phyloP scores from a whole-genome alignment of 2,113 vertebrate genomes.

The Vulpes ferrilata region DNA sequence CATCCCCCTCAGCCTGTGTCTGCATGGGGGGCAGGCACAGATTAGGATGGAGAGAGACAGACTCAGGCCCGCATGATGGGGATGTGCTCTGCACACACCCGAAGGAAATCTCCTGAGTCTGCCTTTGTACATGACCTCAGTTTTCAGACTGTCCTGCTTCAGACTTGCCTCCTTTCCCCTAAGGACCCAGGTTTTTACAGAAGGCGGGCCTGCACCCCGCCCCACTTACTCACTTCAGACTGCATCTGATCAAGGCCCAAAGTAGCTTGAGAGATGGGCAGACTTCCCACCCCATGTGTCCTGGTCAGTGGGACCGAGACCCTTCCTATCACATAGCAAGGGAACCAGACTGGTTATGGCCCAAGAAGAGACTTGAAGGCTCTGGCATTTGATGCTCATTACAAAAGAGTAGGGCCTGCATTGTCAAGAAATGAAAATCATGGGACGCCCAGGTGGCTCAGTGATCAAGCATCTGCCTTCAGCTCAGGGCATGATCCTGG shows the following conservation, averaged over 20 bases:
- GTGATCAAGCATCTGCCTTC: too few species aligned
- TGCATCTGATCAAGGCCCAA: neutral
- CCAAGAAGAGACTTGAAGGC: neutral
- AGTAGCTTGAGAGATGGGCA: neutral
- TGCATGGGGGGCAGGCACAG: neutral
- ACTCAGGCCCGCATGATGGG: rapidly evolving
- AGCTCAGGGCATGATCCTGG: too few species aligned
- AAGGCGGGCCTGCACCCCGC: neutral
- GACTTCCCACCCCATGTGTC: neutral
- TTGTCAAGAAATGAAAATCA: neutral
- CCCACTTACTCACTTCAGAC: neutral
- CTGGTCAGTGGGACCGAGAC: neutral
- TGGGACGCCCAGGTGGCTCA: neutral
- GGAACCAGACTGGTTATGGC: neutral
- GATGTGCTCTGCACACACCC: rapidly evolving
- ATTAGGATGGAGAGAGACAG: neutral
- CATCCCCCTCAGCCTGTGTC: neutral
- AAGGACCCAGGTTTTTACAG: neutral
- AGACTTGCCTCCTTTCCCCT: neutral
- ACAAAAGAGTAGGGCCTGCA: neutral
- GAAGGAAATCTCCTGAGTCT: neutral
- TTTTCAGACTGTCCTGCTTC: rapidly evolving
- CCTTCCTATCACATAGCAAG: neutral
- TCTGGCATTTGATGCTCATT: neutral
- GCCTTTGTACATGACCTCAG: neutral